A percentile compares a stretch with the other conserved stretches of the same genome.
Evolutionary conservation across 30 jellyfish, hydroid and myxozoan genomes (phyloP).

Genomic region (Catostylus mosaicus): DNA sequence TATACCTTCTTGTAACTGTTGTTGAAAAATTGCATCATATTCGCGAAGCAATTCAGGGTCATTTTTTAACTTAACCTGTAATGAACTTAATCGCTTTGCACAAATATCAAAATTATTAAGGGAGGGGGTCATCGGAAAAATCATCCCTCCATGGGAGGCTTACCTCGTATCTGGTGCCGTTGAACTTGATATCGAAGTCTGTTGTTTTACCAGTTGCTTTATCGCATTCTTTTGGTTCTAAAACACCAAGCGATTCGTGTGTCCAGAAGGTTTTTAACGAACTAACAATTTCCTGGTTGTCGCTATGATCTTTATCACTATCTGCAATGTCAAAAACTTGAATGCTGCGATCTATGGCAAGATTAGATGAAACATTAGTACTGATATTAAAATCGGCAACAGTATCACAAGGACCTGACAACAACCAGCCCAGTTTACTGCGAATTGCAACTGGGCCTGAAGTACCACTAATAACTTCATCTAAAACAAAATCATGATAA

Average conservation of each 20-base stretch:
- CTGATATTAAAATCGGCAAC: neutral
- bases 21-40: conserved; percentile 34
- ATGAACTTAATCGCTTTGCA: conserved; percentile 17
- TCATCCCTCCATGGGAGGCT: conserved; percentile 54
- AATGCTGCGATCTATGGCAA: neutral
- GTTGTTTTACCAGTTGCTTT: neutral
- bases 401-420: conserved; percentile 17
- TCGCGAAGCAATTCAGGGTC: conserved; percentile 45
- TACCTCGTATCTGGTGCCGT: conserved; percentile 18
- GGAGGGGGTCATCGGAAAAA: neutral
- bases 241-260: conserved; percentile 49
- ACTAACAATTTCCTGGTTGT: neutral
- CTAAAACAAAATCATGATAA: conserved; percentile 48
- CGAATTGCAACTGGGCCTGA: conserved; percentile 61
- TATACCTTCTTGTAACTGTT: conserved; percentile 18
- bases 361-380: conserved; percentile 1
- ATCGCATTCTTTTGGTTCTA: conserved; percentile 12
- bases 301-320: neutral
- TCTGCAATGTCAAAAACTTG: neutral
- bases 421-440: conserved; percentile 65
- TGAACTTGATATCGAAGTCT: neutral
- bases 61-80: conserved; percentile 8
- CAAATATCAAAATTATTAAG: conserved; percentile 22
- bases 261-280: conserved; percentile 26
- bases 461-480: conserved; percentile 50